Percentiles rank a stretch among this genome's conserved stretches.
Conservation (phyloP, 2,113 vertebrate species). For the Cololabis saira region DNA sequence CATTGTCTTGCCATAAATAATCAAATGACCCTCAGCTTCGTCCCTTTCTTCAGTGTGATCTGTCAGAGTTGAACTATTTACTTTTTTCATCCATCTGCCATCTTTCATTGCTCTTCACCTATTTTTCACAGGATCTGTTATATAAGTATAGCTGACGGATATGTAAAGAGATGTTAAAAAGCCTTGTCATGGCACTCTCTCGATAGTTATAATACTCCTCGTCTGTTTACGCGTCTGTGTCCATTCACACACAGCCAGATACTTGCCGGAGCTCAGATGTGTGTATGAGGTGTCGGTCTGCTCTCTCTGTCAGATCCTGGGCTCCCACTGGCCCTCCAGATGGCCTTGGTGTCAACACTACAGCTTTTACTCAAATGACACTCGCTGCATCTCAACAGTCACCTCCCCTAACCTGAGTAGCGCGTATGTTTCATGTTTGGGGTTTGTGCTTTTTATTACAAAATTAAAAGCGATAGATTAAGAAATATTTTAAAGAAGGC, state of each 20-base stretch:
- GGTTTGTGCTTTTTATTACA: too few relatives aligned
- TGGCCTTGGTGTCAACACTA: constrained; percentile 48
- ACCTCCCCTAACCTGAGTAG: neutral
- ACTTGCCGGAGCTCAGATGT: constrained; percentile 44
- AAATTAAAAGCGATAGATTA: too few relatives aligned
- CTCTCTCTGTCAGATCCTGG: constrained; percentile 47
- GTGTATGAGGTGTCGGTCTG: constrained; percentile 54
- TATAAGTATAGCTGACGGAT: constrained; percentile 25
- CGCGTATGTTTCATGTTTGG: too few relatives aligned
- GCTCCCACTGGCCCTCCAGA: constrained; percentile 67
- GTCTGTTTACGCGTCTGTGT: neutral
- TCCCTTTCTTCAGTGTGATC: constrained; percentile 13
- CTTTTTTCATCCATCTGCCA: constrained; percentile 45
- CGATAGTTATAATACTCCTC: constrained; percentile 9
- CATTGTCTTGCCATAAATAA: neutral
- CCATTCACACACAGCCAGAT: neutral
- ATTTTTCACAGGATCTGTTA: constrained; percentile 14
- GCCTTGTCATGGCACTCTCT: neutral
- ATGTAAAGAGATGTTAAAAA: constrained; percentile 13
- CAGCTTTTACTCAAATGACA: constrained; percentile 37
- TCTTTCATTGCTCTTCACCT: constrained; percentile 12
- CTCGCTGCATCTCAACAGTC: constrained; percentile 6
- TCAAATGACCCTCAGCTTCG: constrained; percentile 24
- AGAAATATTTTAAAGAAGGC: too few relatives aligned
- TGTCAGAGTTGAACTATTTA: constrained; percentile 34